A percentile compares a stretch with the other conserved stretches of the same genome.
phyloP scores from a whole-genome alignment of 2,888 invertebrate genomes.

The Baronia brevicornis region DNA sequence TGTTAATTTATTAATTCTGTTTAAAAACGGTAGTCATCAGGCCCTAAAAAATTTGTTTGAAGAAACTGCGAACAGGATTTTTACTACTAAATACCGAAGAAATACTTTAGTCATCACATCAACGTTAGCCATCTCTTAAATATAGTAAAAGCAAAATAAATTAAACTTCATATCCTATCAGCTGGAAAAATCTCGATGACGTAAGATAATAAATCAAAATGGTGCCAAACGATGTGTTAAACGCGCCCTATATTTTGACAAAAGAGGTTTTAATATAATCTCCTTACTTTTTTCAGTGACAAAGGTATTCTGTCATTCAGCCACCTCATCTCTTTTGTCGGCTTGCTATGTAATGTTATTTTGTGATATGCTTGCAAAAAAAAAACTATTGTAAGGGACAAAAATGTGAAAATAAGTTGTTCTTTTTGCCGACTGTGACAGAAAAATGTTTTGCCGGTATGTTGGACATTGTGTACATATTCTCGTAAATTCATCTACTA shows the following conservation, averaged over 20 bases:
- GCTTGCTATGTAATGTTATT: slow-evolving; percentile 14
- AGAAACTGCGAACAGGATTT: no score
- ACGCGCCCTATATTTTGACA: slow-evolving; percentile 49
- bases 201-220: slow-evolving; percentile 19
- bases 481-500: background rate
- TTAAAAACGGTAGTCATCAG: no score
- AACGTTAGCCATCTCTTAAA: background rate
- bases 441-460: slow-evolving; percentile 12
- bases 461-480: slow-evolving; percentile 15
- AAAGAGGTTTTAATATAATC: slow-evolving; percentile 50
- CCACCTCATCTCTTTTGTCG: slow-evolving; percentile 30
- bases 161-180: slow-evolving; percentile 5
- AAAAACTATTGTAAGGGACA: slow-evolving; percentile 10
- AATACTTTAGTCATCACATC: no score
- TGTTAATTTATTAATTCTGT: no score
- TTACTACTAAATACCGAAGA: no score
- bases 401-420: slow-evolving; percentile 18
- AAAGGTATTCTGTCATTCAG: slow-evolving; percentile 28
- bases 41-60: no score
- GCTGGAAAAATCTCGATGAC: slow-evolving; percentile 5
- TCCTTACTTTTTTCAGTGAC: slow-evolving; percentile 26
- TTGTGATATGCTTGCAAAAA: slow-evolving; percentile 10
- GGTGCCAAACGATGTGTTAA: slow-evolving; percentile 61
- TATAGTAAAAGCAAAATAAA: background rate
- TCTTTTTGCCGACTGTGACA: slow-evolving; percentile 15